These are phyloP conservation scores for Pitta sordida DNA, from an alignment of 2,113 vertebrate species.

Conservation along the genomic window DNA sequence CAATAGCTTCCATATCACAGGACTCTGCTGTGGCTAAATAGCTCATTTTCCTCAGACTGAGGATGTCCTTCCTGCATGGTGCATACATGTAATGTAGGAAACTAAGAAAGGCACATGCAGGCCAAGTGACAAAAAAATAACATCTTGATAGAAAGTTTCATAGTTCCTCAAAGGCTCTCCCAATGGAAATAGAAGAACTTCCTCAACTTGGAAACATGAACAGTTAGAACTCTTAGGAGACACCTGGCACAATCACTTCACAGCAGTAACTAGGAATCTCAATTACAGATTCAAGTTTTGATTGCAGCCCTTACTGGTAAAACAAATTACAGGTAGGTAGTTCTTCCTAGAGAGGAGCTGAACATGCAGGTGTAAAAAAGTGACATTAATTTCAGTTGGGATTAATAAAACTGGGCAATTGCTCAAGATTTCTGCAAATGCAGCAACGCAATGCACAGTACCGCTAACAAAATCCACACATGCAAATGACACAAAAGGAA, in stretches of 20 bases:
- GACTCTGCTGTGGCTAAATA: neutral
- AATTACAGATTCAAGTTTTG: neutral
- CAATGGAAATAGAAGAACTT: neutral
- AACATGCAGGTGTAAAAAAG: neutral
- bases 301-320: neutral
- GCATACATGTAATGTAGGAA: neutral
- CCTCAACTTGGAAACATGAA: neutral
- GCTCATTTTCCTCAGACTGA: neutral
- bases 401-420: neutral
- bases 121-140: neutral
- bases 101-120: neutral
- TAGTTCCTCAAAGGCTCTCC: neutral
- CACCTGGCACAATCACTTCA: neutral
- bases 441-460: neutral
- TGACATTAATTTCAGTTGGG: neutral
- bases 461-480: neutral
- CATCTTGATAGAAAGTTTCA: neutral
- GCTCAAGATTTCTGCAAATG: neutral
- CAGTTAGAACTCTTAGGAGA: neutral
- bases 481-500: neutral
- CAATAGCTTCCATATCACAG: neutral
- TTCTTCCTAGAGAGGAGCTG: neutral
- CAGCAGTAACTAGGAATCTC: neutral
- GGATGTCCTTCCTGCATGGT: neutral
- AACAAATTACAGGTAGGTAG: neutral